Conservation (phyloP, 2,797 vertebrate genomes). For the Acridotheres tristis region DNA sequence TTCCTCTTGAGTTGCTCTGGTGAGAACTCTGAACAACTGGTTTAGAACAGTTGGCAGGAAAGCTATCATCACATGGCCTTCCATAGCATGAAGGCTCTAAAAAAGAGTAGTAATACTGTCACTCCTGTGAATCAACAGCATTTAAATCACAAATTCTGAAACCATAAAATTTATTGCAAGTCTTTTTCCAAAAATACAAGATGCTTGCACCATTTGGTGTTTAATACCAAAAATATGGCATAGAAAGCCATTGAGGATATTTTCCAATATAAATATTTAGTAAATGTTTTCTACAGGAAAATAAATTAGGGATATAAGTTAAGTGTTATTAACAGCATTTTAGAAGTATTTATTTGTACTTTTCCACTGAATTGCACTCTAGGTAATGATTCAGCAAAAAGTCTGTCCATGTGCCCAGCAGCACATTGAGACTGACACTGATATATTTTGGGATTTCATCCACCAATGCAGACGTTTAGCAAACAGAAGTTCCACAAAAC, state of each 20-base stretch:
- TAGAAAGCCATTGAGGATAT: background rate
- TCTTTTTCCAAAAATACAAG: background rate
- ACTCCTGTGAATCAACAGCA: background rate
- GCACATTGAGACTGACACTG: background rate
- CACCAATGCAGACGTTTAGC: background rate
- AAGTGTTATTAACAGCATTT: background rate
- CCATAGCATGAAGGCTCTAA: slow-evolving; percentile 96
- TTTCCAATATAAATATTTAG: background rate
- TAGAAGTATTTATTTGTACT: background rate
- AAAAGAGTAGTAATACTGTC: background rate
- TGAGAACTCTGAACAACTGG: slow-evolving; percentile 92
- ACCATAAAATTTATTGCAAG: background rate
- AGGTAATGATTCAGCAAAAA: background rate
- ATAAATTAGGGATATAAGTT: background rate
- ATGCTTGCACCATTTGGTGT: background rate
- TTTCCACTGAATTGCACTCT: background rate
- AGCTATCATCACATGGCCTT: slow-evolving; percentile 94
- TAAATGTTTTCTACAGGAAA: background rate
- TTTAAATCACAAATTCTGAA: background rate
- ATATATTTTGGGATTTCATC: background rate
- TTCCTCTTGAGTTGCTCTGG: slow-evolving; percentile 90
- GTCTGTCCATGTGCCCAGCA: background rate
- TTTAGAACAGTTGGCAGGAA: slow-evolving; percentile 95
- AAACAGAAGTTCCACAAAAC: background rate
- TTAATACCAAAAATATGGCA: background rate